A percentile compares a stretch with the other conserved stretches of the same genome.
These are phyloP conservation scores for Cherax quadricarinatus DNA, from an alignment of 1,140 invertebrate species.

Conservation along the genomic window DNA sequence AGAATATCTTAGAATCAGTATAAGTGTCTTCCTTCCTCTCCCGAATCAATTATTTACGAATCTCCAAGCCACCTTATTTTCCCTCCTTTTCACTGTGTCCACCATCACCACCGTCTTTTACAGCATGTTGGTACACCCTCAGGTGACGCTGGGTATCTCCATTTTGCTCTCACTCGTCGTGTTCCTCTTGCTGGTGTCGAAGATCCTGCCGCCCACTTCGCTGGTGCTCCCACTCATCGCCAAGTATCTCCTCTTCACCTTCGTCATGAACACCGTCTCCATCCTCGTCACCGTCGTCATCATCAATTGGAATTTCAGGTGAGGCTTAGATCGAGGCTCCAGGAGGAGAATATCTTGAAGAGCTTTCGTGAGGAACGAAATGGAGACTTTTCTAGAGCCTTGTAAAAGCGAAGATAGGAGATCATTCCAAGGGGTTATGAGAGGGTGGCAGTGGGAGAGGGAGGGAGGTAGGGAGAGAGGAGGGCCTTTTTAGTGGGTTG, in stretches of 20 bases:
- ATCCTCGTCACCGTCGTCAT: conserved; percentile 99
- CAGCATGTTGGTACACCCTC: neutral
- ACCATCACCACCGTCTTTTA: neutral
- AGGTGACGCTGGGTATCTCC: conserved; percentile 96
- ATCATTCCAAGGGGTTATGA: neutral
- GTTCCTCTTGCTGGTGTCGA: conserved; percentile 98
- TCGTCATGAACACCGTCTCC: conserved; percentile 99
- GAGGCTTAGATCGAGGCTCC: neutral
- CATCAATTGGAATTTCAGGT: conserved; percentile 98
- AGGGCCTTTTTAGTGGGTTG: no score
- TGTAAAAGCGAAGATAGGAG: no score
- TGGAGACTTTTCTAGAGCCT: no score
- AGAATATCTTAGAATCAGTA: no score
- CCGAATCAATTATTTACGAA: no score
- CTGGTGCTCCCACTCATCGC: conserved; percentile 97
- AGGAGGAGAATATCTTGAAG: neutral
- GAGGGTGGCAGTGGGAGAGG: neutral
- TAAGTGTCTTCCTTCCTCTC: no score
- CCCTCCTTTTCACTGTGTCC: no score
- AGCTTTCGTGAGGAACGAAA: no score
- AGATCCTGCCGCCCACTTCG: conserved; percentile 98
- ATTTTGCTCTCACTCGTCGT: conserved; percentile 99
- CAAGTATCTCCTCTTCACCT: conserved; percentile 99
- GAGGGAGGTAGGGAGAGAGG: no score
- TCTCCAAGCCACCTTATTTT: no score